Base-by-base conservation (phyloP, 2,113 vertebrate genomes). In the Ceyx melanurus region DNA sequence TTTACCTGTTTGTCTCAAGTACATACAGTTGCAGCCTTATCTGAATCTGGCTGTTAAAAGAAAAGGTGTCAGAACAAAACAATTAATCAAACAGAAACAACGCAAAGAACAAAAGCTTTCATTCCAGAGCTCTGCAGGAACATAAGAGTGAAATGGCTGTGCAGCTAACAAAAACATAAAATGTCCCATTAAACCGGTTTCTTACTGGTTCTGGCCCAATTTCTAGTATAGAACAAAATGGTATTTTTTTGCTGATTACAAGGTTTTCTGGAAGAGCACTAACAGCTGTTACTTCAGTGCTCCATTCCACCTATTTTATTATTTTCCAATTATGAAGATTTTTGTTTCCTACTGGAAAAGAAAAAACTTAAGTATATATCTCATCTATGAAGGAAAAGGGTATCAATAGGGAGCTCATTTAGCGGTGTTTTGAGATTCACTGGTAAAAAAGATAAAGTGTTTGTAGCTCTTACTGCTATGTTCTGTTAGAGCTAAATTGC, bases 61-160 rank as follows among this genome's bases (percentile, higher is more conserved):
- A 72, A 94, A 93, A 94, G 74, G 87, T 91, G 87, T 82, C 66
- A 91, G 89, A 87, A 84, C 29, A 84, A 90, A 94, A 92, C 53
- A 66, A 42, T 57, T 87, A 95, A 93, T 94, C 89, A 87, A 72
- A 81, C 89, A 93, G 72, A 85, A 89, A 68, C 45, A 89, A 92
- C 62, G 25, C 53, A 31, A 72, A 50, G 89, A 92, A 89, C 70
- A 93, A 89, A 93, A 82, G 35, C 62, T 37, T 82, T 93, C 57
- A 86, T 79, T 92, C 73, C 86, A 82, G 73, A 86, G 70, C 73
- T 78, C 81, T 81, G 70, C 70, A 89, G 81, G 74, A 92, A 89
- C 6, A 0, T 68, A 78, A 85, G 81, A 94, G 81, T 86, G 60
- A 94, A 93, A 92, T 57, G 61, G 37, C 45, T 90, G 33, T 46